Percentiles rank a stretch among this genome's conserved stretches.
Evolutionary conservation across 2,888 invertebrate genomes (phyloP).

Genomic region (Drosophila multiciliata): DNA sequence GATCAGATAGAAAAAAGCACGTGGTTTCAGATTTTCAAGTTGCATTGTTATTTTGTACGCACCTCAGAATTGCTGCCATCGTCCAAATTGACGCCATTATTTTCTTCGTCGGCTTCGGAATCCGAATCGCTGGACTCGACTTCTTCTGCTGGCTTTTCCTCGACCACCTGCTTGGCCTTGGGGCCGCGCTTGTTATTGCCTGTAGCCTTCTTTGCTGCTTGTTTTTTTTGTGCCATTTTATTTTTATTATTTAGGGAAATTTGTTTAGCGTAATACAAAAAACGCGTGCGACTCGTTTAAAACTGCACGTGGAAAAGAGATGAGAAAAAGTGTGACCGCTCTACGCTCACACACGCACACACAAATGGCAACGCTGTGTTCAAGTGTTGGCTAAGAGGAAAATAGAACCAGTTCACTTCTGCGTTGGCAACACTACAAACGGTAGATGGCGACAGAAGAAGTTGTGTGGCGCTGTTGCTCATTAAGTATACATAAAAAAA

Average conservation of each 20-base stretch:
- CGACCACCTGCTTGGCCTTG: conserved; percentile 41
- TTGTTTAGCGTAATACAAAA: conserved; percentile 2
- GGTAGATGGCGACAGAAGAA: conserved; percentile 59
- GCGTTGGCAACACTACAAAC: conserved; percentile 50
- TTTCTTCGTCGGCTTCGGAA: conserved; percentile 50
- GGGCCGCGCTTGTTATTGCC: conserved; percentile 44
- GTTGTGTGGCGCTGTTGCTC: conserved; percentile 66
- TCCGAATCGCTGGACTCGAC: conserved; percentile 56
- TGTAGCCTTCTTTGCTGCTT: conserved; percentile 37
- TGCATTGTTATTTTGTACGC: conserved; percentile 2
- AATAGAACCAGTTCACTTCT: conserved; percentile 43
- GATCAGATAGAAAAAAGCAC: conserved; percentile 2
- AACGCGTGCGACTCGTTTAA: conserved; percentile 47
- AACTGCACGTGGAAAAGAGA: conserved; percentile 66
- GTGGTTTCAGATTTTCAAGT: background rate
- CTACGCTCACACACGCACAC: background rate
- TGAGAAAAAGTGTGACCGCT: conserved; percentile 25
- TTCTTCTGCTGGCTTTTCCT: conserved; percentile 35
- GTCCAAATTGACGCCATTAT: conserved; percentile 26
- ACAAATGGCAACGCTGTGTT: conserved; percentile 27
- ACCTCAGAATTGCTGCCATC: conserved; percentile 64
- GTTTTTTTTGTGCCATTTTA: conserved; percentile 68
- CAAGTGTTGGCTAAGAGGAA: background rate
- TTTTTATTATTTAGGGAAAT: background rate
- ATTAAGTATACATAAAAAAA: conserved; percentile 77